A percentile compares a stretch with the other conserved stretches of the same genome.
Conservation (phyloP, 2,888 invertebrate species). For the Encarsia formosa region DNA sequence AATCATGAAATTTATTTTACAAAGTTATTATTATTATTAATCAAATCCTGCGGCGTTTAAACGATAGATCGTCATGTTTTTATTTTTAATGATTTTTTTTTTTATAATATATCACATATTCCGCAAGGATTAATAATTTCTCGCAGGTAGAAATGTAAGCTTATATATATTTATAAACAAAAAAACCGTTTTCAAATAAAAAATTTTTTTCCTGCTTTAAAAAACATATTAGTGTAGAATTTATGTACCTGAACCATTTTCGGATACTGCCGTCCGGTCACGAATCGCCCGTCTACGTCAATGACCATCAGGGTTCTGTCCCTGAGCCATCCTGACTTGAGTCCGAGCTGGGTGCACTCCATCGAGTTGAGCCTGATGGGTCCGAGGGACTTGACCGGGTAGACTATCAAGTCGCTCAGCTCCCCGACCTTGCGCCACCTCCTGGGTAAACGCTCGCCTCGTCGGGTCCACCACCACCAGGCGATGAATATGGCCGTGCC, state of each 20-base stretch:
- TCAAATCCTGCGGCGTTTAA: no score
- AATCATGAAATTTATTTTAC: no score
- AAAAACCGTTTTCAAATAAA: no score
- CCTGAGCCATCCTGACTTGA: slow-evolving; percentile 56
- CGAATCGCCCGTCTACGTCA: slow-evolving; percentile 56
- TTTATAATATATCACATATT: no score
- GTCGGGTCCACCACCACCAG: slow-evolving; percentile 34
- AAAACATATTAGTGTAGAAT: no score
- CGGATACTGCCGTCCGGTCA: slow-evolving; percentile 58
- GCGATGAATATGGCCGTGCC: slow-evolving; percentile 40
- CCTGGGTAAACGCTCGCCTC: slow-evolving; percentile 45
- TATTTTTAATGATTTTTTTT: no score
- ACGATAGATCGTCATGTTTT: no score
- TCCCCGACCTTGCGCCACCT: slow-evolving; percentile 60
- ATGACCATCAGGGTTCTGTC: slow-evolving; percentile 61
- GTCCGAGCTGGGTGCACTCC: slow-evolving; percentile 56
- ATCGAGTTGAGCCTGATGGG: slow-evolving; percentile 52
- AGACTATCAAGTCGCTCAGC: slow-evolving; percentile 55
- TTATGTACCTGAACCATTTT: slow-evolving; percentile 55
- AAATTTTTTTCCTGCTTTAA: no score
- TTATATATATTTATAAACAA: no score
- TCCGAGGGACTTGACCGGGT: slow-evolving; percentile 63
- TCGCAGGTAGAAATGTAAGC: no score
- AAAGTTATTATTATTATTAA: no score
- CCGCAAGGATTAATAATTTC: no score